Base-by-base conservation (phyloP, 1,140 invertebrate genomes). In the Lucilia sericata region DNA sequence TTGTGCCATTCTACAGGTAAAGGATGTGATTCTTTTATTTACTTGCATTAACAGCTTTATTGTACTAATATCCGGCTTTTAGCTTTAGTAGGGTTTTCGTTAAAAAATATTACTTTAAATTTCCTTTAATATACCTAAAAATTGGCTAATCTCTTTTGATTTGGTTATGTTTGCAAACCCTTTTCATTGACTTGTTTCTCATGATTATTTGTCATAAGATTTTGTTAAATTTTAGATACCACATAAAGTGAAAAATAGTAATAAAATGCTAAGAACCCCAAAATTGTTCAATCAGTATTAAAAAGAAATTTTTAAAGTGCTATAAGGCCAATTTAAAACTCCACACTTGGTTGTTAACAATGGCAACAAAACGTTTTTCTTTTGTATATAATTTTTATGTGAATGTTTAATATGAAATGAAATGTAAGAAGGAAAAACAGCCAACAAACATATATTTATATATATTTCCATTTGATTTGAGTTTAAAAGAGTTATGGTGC, bases 401-500 rank as follows among this genome's bases (percentile, higher is more conserved):
- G 42, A 8, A 10, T 42, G 42, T 42, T 42, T 42, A 8, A 42
- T 42, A 42, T 42, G 42, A 42, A 42, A 42, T 42, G 42, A 42
- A 42, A 42, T 42, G 5, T 42, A 10, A 42, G 42, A 60, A 60
- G 55, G 55, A n/a, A 60, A 60, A 60, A 12, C n/a, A 60, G 55
- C 51, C 8, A 70, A 10, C 5, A 42, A 55, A 55, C 65, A 42
- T 42, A 42, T 42, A 0, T 70, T 25, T 70, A 3, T 70, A 21
- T 21, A 21, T 21, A 25, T 21, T 70, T 70, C 65, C 65, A 70
- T 70, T 19, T 70, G 65, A 70, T 70, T 70, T 70, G 7, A 70
- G 65, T 70, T 70, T 21, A 70, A 70, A 70, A 21, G n/a, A 70
- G 65, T 70, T 70, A 21, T 70, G 65, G 9, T 55, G 51, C 51